These are phyloP conservation scores for Drosophila melanica DNA, from an alignment of 1,140 invertebrate species.

Conservation along the genomic window DNA sequence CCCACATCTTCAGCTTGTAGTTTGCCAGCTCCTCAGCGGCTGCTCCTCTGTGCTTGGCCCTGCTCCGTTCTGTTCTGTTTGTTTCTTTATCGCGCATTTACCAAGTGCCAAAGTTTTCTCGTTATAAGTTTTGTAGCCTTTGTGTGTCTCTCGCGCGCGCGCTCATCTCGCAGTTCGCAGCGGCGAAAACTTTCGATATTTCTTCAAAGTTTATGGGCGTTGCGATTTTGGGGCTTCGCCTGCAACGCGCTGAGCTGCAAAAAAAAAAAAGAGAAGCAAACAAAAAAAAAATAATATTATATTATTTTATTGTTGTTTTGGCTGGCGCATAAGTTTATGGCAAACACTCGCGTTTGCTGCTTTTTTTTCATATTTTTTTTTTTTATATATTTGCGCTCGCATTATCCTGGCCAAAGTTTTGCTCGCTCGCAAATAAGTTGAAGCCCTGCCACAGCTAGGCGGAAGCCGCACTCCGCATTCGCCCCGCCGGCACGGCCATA, in stretches of 20 bases:
- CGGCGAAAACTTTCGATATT: constrained; percentile 78
- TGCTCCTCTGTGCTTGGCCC: constrained; percentile 33
- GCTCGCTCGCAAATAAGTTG: constrained; percentile 37
- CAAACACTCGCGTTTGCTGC: constrained; percentile 60
- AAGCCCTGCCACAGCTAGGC: constrained; percentile 24
- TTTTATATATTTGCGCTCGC: constrained; percentile 32
- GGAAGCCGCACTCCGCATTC: constrained; percentile 59
- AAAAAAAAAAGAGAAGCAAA: constrained; percentile 6
- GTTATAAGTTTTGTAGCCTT: constrained; percentile 84
- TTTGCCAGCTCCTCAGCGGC: constrained; percentile 38
- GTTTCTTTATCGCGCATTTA: constrained; percentile 83
- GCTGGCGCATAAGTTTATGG: constrained; percentile 73
- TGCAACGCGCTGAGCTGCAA: constrained; percentile 26
- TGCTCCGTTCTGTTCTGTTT: constrained; percentile 57
- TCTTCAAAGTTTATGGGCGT: constrained; percentile 73
- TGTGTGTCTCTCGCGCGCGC: constrained; percentile 69
- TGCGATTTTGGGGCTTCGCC: constrained; percentile 58
- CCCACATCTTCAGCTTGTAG: constrained; percentile 61
- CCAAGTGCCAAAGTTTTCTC: constrained; percentile 84
- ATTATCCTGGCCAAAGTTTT: constrained; percentile 71
- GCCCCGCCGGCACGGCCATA: constrained; percentile 44
- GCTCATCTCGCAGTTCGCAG: constrained; percentile 51
- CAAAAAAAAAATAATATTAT: constrained; percentile 57
- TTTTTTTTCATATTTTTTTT: constrained; percentile 12
- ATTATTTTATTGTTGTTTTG: constrained; percentile 82